Base-by-base conservation (phyloP, 2,888 invertebrate genomes). In the Drosophila emarginata region DNA sequence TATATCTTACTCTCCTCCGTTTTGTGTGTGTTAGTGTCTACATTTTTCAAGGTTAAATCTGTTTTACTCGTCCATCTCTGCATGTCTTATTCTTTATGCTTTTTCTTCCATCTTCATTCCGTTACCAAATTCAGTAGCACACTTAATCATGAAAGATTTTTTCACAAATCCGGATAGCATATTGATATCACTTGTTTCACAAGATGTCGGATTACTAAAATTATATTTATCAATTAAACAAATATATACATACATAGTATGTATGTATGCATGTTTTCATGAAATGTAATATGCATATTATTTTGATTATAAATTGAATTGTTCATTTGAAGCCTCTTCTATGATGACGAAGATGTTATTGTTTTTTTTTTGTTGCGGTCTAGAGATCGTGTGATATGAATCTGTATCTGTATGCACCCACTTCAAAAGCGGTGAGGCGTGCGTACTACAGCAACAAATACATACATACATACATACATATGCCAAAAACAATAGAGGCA, bases 271-370 rank as follows among this genome's bases (percentile, higher is more conserved):
- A 9, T 32, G 11, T 32, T 9, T 32, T 9, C 4, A 32, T 32
- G 2, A 32, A 32, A 32, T 32, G 32, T 2, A 5, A 26, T 26
- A 5, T 58, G 67, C 65, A 64, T 76, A 65, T 18, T 74, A 58
- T 72, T 84, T 81, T 77, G 65, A 80, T 78, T 74, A 76, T 60
- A 80, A 81, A 86, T 84, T 87, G 77, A 84, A 83, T 84, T 78
- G 80, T 82, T 82, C 37, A 64, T 64, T 45, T 57, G 71, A 45
- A 39, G 59, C 64, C 32, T 32, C 51, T 54, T 59, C 59, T 68
- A 6, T 53, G 12, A 28, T 53, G 15, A 14, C 23, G 15, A 9
- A 56, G 54, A 32, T 40, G 40, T 57, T 50, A 23, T 51, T 65
- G 54, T 60, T 64, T 56, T 61, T 56, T 61, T 81, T 53, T 65